Base-by-base conservation (phyloP, 2,797 vertebrate genomes). In the Ptychobarbus kaznakovi region DNA sequence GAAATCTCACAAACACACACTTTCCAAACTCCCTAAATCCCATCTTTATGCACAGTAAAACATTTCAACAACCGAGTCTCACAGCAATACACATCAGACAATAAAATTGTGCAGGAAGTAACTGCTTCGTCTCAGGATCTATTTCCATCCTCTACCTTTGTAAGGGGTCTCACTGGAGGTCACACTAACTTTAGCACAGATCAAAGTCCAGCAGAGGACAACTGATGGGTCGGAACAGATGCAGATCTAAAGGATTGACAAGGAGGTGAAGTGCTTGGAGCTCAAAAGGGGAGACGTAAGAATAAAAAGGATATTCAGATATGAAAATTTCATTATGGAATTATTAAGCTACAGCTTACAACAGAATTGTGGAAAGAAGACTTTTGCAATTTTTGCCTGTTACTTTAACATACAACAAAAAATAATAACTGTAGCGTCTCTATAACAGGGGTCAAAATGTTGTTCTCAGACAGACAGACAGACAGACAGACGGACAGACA, bases 141-240 rank as follows among this genome's bases (percentile, higher is more conserved):
- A 90, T 93, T 94, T 93, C 49, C 76, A 69, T 88, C 56, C 72
- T 77, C 80, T 91, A 46, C 58, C 68, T 92, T 88, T 69, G 74
- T 65, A 70, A 65, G 74, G 22, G 22, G 10, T 16, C 68, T 89
- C 88, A 6, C 73, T 56, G 9, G 49, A 68, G 90, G 87, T 84
- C 70, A 2, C 72, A 83, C 92, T 95, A 93, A 92, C 87, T 93
- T 90, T 94, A 94, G 93, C 80, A 42, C 66, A 1, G 87, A n/a
- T 81, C 88, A 85, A 86, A 90, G 89, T 82, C 86, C 86, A 91
- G 63, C 86, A 87, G 89, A 89, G 90, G 89, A 84, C 81, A 83
- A 87, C 75, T 93, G 94, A 94, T 84, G 91, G 84, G 88, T 90
- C 6, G 8, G 82, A 91, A 90, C 94, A 94, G 91, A 93, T 94